Conservation (phyloP, 2,113 vertebrate genomes). For the Cheilinus undulatus region DNA sequence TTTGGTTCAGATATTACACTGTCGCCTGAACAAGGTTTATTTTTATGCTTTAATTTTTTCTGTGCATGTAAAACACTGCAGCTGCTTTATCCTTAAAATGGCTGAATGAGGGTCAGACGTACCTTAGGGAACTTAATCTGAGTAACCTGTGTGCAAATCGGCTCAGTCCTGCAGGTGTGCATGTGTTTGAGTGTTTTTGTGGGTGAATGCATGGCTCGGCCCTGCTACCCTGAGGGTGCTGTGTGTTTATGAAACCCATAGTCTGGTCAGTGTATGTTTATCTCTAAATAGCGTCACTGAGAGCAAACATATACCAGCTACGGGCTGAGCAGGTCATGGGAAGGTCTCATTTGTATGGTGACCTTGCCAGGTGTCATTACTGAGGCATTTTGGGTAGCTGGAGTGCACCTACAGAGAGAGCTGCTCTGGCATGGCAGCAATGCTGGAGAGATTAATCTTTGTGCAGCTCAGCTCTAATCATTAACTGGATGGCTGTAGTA, state of each 20-base stretch:
- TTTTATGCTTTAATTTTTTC: neutral
- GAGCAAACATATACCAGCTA: constrained; percentile 63
- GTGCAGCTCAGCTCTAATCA: constrained; percentile 67
- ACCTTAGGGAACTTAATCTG: neutral
- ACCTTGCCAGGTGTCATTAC: constrained; percentile 78
- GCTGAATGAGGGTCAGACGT: neutral
- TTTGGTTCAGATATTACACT: neutral
- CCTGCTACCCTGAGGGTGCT: constrained; percentile 32
- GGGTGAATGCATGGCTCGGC: constrained; percentile 39
- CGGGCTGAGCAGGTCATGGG: constrained; percentile 71
- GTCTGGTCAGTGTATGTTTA: constrained; percentile 64
- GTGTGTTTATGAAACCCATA: constrained; percentile 67
- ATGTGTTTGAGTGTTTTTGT: constrained; percentile 41
- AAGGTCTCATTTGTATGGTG: constrained; percentile 65
- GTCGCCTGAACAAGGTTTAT: neutral
- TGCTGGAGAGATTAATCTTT: constrained; percentile 61
- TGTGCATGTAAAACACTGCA: neutral
- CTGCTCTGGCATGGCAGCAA: constrained; percentile 13
- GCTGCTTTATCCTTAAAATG: neutral
- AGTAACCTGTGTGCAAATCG: constrained; percentile 12
- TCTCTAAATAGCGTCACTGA: constrained; percentile 67
- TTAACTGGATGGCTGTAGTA: constrained; percentile 70
- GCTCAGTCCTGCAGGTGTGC: constrained; percentile 24
- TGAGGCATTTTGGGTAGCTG: constrained; percentile 56
- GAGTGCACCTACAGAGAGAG: constrained; percentile 21